Conservation (phyloP, 2,797 vertebrate genomes). For the Pipistrellus kuhlii region DNA sequence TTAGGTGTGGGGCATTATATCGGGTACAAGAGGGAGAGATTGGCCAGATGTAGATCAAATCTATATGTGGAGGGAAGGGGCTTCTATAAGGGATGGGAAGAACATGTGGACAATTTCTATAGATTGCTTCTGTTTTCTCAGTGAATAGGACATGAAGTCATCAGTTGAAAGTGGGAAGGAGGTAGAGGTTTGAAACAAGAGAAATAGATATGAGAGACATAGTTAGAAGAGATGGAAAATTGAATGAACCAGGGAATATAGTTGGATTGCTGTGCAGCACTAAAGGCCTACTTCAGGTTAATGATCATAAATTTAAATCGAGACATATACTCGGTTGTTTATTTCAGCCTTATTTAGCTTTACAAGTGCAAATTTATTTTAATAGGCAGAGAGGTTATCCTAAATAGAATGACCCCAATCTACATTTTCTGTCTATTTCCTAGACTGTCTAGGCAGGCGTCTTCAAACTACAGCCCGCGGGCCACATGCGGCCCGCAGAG, state of each 20-base stretch:
- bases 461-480: too few species aligned
- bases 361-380: neutral
- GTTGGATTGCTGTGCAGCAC: neutral
- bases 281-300: neutral
- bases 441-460: neutral
- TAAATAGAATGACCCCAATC: neutral
- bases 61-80: neutral
- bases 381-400: neutral
- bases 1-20: neutral
- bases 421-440: neutral
- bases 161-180: neutral
- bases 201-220: neutral
- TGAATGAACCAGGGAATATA: neutral
- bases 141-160: neutral
- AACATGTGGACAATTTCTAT: neutral
- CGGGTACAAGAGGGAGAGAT: neutral
- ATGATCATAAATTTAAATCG: neutral
- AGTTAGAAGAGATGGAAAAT: neutral
- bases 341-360: neutral
- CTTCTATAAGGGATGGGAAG: neutral
- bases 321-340: neutral
- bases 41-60: neutral
- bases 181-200: neutral
- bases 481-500: too few species aligned
- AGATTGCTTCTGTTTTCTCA: slow-evolving; percentile 12